phyloP scores from a whole-genome alignment of 2,888 invertebrate genomes.

The Pterostichus niger region DNA sequence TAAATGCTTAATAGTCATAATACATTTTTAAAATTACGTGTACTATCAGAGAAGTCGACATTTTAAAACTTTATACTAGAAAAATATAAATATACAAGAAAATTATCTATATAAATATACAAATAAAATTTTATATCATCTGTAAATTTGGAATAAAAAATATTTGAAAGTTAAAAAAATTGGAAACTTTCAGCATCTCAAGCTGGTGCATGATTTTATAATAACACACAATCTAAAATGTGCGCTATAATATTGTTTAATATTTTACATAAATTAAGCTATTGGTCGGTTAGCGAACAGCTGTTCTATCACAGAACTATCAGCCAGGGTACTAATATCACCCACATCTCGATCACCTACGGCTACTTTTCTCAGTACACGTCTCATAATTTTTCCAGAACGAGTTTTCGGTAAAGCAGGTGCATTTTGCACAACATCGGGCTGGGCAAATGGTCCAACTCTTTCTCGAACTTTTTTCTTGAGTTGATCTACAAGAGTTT shows the following conservation, averaged over 20 bases:
- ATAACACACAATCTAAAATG: slow-evolving; percentile 41
- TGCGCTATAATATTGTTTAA: slow-evolving; percentile 15
- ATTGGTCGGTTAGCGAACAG: slow-evolving; percentile 86
- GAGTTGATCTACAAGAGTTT: slow-evolving; percentile 84
- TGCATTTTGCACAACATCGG: slow-evolving; percentile 96
- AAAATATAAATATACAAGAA: slow-evolving; percentile 44
- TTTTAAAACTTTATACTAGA: slow-evolving; percentile 20
- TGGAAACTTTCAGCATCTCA: slow-evolving; percentile 49
- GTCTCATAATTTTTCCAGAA: slow-evolving; percentile 98
- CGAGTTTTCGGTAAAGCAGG: slow-evolving; percentile 97
- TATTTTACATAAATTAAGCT: slow-evolving; percentile 70
- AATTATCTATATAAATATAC: slow-evolving; percentile 35
- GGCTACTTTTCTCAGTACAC: slow-evolving; percentile 96
- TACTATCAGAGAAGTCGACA: slow-evolving; percentile 9
- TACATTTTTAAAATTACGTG: slow-evolving; percentile 11
- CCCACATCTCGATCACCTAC: slow-evolving; percentile 93
- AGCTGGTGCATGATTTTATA: slow-evolving; percentile 61
- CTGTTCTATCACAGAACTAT: slow-evolving; percentile 91
- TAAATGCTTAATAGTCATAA: slow-evolving; percentile 30
- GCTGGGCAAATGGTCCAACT: slow-evolving; percentile 97
- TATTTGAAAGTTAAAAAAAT: slow-evolving; percentile 16
- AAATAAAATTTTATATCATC: slow-evolving; percentile 31
- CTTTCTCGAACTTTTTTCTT: slow-evolving; percentile 90
- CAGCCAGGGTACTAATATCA: slow-evolving; percentile 96
- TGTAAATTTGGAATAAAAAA: slow-evolving; percentile 42